These are phyloP conservation scores for Ophion obscuratus DNA, from an alignment of 2,888 invertebrate species.

Conservation along the genomic window DNA sequence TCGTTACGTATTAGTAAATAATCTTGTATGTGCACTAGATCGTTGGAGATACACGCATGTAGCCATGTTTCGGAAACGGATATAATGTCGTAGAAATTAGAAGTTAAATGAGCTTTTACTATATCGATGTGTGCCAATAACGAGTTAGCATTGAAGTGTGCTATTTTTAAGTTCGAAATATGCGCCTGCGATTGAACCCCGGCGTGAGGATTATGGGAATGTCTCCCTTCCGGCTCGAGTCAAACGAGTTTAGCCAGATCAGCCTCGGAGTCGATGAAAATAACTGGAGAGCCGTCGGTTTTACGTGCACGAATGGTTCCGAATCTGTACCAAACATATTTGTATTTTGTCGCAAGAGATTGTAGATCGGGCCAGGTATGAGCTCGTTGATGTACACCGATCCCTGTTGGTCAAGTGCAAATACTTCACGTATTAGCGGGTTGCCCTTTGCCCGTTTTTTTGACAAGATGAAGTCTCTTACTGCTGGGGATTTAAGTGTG, in stretches of 20 bases:
- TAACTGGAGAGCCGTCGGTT: background rate
- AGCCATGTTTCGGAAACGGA: conserved; percentile 14
- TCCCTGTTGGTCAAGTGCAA: background rate
- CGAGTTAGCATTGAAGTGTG: background rate
- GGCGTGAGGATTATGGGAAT: too few species aligned
- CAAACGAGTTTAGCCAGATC: background rate
- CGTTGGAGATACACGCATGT: background rate
- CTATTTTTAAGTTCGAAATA: background rate
- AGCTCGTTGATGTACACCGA: background rate
- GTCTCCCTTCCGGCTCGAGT: too few species aligned
- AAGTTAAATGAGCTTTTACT: background rate
- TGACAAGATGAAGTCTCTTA: background rate
- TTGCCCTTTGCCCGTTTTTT: background rate
- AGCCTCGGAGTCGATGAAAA: background rate
- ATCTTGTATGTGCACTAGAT: background rate
- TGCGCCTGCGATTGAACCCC: background rate
- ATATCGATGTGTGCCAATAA: background rate
- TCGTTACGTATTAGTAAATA: background rate
- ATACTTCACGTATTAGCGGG: background rate
- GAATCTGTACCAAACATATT: background rate
- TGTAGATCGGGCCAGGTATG: background rate
- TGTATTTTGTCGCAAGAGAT: background rate
- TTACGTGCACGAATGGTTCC: background rate
- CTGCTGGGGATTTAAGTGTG: background rate
- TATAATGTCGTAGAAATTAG: conserved; percentile 1